Conservation (phyloP, 2,113 vertebrate genomes). For the Bubo bubo region DNA sequence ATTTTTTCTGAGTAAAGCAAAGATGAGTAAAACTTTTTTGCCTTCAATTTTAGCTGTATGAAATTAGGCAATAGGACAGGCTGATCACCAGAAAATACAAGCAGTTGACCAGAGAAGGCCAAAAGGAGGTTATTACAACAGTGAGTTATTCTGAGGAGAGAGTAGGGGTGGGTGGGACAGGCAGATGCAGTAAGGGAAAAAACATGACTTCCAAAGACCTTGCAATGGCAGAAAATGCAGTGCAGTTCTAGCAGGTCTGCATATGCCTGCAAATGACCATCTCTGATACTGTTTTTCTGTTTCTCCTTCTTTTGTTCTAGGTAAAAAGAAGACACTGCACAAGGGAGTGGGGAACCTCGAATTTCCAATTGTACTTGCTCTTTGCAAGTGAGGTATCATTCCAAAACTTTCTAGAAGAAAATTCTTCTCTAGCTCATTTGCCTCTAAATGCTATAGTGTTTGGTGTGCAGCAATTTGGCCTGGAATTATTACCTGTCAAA, state of each 20-base stretch:
- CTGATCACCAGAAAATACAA: not conserved
- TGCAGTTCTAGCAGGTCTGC: not conserved
- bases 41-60: not conserved
- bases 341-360: not conserved
- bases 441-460: not conserved
- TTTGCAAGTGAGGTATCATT: not conserved
- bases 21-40: not conserved
- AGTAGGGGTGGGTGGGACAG: not conserved
- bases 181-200: not conserved
- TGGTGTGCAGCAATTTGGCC: not conserved
- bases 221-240: not conserved
- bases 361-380: not conserved
- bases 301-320: not conserved
- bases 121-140: not conserved
- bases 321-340: not conserved
- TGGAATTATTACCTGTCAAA: not conserved
- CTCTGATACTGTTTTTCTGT: not conserved
- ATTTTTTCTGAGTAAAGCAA: not conserved
- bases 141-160: not conserved
- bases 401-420: not conserved
- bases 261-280: not conserved
- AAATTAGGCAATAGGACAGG: not conserved
- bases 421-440: not conserved
- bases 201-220: not conserved
- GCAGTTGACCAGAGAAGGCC: not conserved